Conservation (phyloP, 2,888 invertebrate species). For the Ophioninae sp. region DNA sequence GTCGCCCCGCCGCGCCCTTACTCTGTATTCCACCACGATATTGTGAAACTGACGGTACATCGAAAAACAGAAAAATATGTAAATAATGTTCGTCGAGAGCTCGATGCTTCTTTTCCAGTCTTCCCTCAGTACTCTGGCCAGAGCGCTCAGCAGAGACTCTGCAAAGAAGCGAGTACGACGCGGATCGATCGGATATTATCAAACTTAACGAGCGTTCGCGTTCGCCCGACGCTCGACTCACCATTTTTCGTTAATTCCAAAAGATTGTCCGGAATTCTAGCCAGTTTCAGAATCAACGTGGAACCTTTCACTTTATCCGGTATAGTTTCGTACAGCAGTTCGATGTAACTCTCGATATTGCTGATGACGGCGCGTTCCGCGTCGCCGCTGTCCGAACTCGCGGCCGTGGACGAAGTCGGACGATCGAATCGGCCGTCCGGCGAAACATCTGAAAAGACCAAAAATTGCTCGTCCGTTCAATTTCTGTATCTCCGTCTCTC, state of each 20-base stretch:
- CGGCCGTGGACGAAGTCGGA: constrained; percentile 76
- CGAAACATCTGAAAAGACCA: constrained; percentile 25
- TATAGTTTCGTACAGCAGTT: constrained; percentile 97
- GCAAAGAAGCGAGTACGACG: constrained; percentile 47
- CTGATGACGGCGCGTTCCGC: constrained; percentile 88
- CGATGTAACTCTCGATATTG: constrained; percentile 96
- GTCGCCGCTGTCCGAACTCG: constrained; percentile 73
- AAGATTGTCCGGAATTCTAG: constrained; percentile 96
- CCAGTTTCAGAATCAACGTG: constrained; percentile 93
- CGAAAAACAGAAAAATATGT: constrained; percentile 98
- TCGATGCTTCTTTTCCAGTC: constrained; percentile 99
- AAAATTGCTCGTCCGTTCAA: neutral
- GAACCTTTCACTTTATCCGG: constrained; percentile 96
- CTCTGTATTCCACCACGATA: constrained; percentile 97
- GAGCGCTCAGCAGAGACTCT: constrained; percentile 97
- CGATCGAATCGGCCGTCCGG: constrained; percentile 72
- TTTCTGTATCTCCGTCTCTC: neutral
- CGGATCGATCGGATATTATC: neutral
- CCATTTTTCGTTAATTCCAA: constrained; percentile 96
- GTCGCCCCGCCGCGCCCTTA: constrained; percentile 74
- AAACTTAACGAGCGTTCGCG: neutral
- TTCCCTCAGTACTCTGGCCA: constrained; percentile 96
- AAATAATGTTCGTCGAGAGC: constrained; percentile 97
- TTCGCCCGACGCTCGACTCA: constrained; percentile 76
- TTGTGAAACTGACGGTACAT: constrained; percentile 97